Conservation (phyloP, 2,113 vertebrate genomes). For the Heloderma charlesbogerti region DNA sequence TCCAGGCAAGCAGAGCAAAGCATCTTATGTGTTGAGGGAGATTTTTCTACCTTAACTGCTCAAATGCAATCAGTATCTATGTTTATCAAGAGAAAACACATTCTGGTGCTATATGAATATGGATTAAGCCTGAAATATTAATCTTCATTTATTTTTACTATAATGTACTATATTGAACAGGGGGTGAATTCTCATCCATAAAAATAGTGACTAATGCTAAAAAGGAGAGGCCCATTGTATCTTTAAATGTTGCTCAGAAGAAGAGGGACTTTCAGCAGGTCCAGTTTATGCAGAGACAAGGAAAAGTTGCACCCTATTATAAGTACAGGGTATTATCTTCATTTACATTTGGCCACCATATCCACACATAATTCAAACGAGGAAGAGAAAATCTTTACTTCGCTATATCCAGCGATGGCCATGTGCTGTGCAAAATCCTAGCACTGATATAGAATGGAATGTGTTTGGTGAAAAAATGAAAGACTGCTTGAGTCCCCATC, state of each 20-base stretch:
- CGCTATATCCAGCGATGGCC: not conserved
- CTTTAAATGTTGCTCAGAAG: not conserved
- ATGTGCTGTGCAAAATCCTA: not conserved
- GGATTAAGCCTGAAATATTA: not conserved
- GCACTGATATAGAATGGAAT: not conserved
- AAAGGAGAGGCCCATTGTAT: not conserved
- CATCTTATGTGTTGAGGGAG: too few relatives aligned
- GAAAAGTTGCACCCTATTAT: not conserved
- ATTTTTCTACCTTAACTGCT: not conserved
- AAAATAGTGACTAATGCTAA: not conserved
- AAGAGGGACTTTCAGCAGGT: not conserved
- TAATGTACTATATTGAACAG: not conserved
- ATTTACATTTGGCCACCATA: not conserved
- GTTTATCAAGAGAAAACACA: not conserved
- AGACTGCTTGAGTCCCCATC: conserved; percentile 6
- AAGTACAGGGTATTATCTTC: not conserved
- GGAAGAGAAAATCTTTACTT: not conserved
- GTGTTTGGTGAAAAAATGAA: not conserved
- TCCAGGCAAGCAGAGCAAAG: not conserved
- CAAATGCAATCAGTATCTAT: not conserved
- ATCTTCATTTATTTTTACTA: not conserved
- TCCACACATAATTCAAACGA: not conserved
- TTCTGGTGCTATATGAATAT: not conserved
- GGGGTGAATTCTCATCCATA: not conserved
- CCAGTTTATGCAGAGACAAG: not conserved